phyloP scores from a whole-genome alignment of 2,113 vertebrate species.

The Catharus bicknelli region DNA sequence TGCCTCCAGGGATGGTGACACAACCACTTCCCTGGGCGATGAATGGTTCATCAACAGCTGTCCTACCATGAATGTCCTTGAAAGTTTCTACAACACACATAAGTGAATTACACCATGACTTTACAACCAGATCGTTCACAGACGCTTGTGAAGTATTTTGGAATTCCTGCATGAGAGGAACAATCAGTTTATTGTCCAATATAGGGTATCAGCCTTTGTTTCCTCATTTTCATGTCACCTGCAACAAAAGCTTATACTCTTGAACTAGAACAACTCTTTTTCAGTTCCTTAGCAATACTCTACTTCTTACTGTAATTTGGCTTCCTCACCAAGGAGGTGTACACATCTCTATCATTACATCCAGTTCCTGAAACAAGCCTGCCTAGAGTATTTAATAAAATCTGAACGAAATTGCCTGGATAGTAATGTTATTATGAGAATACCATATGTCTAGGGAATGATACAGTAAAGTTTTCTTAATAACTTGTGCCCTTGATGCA shows the following conservation, averaged over 20 bases:
- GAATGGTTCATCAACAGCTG: neutral
- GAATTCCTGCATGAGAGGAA: neutral
- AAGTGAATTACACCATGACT: neutral
- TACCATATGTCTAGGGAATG: neutral
- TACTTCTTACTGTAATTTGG: neutral
- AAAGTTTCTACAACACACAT: neutral
- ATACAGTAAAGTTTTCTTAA: neutral
- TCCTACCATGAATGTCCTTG: neutral
- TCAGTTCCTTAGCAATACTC: neutral
- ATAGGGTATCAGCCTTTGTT: neutral
- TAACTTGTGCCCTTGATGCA: neutral
- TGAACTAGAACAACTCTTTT: neutral
- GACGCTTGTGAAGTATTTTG: neutral
- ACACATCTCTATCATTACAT: neutral
- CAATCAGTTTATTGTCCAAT: neutral
- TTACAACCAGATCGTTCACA: neutral
- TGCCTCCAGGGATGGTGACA: no score
- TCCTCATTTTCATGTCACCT: neutral
- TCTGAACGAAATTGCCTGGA: neutral
- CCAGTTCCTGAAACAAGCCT: neutral
- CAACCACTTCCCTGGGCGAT: neutral
- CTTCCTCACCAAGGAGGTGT: neutral
- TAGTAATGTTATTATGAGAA: conserved; percentile 11
- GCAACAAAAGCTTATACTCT: neutral
- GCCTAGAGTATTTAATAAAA: conserved; percentile 12